Base-by-base conservation (phyloP, 2,888 invertebrate species). In the Eupithecia tripunctaria region DNA sequence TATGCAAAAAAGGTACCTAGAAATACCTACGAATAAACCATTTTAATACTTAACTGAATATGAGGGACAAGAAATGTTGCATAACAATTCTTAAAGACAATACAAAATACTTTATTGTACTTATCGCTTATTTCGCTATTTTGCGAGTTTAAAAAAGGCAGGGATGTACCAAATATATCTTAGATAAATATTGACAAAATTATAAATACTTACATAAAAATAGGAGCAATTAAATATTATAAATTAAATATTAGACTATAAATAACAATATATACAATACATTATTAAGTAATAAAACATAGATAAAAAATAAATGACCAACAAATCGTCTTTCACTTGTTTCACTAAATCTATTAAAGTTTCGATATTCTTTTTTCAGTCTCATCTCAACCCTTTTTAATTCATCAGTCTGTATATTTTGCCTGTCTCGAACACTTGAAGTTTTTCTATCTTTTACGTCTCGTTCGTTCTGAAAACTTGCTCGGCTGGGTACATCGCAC, bases 391-490 rank as follows among this genome's bases (percentile, higher is more conserved):
- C 15, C 10, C n/a, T n/a, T n/a, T 59, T n/a, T 47, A 51, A 21
- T 12, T 21, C 21, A 4, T 25, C 25, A 25, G 25, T 21, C 2
- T 10, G 2, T 12, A n/a, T 27, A 27, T 15, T 59, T 15, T 27
- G 27, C 2, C 59, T 59, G 12, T 29, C 8, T 60, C 18, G 18
- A 60, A 60, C 29, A 29, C 8, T 51, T 51, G n/a, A n/a, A 51
- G n/a, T 51, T 51, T 21, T 60, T 21, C 18, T 8, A 29, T 7
- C 15, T 18, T 29, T 21, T 29, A 29, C 15, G 29, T 60, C 29
- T 60, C 60, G 60, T 29, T 60, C 29, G 29, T 29, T 29, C 60
- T 60, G 27, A 60, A 60, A 60, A 8, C 29, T 60, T 29, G 18
- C 29, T 60, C 29, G 60, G 18, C 29, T 18, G 60, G 18, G 18